Evolutionary conservation across 2,888 invertebrate species (phyloP), one percentile per base, ranked within the genome.

Genomic region (Hyposoter dolosus): DNA sequence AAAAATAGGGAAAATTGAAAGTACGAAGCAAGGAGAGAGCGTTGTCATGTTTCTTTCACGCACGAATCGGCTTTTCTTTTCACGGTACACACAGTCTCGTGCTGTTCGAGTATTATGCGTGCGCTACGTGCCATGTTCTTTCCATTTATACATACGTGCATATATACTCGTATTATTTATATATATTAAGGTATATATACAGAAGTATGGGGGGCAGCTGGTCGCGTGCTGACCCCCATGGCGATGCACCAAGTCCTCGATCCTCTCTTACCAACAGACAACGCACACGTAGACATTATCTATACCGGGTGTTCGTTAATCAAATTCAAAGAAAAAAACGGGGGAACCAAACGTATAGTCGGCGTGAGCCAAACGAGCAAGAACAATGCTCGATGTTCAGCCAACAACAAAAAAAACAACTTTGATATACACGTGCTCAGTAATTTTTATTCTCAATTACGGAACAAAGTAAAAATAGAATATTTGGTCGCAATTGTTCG

Each of bases 201-300:
- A 75, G 40, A 10, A 10, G n/a, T 12, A 76, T 53, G 69, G 75
- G 89, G 88, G 90, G 90, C 91, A 92, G 92, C 91, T 92, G 92
- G 92, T 91, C 91, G 92, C 92, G 92, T 92, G 92, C 90, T 91
- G 91, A 90, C 91, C 91, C 92, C 91, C 90, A 90, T 91, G 89
- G 87, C 80, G 89, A 60, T 69, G 56, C 56, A 69, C 69, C 69
- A 47, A 69, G 79, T 89, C 82, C 76, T 86, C 85, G 69, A 87
- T 88, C 74, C 87, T 83, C 86, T 77, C 79, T 82, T 77, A 84
- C 86, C 83, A 83, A 86, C 82, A 72, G 50, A 63, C 65, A 84
- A 86, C 84, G 71, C 76, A 76, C 80, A 76, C 80, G 72, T 79
- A 79, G 65, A 12, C 75, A 78, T 87, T 84, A 77, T 76, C 86